Base-by-base conservation (phyloP, 2,888 invertebrate genomes). In the Phorcus lineatus region DNA sequence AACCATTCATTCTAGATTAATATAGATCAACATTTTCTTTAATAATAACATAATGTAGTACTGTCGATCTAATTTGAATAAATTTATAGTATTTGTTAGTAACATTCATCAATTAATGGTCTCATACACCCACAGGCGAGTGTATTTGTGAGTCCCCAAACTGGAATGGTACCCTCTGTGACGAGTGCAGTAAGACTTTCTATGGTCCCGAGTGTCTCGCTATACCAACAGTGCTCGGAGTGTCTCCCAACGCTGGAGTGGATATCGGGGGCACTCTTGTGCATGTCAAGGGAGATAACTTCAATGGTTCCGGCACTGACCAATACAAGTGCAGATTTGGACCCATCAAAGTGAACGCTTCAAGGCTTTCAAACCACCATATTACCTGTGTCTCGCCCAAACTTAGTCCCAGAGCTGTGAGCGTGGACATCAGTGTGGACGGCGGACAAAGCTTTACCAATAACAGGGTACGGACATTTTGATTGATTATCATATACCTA, bases 191-290 rank as follows among this genome's bases (percentile, higher is more conserved):
- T 66, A 74, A 82, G 40, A 81, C 83, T 2, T 87, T 82, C 79
- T 87, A 87, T 28, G 86, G 86, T 9, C 82, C 82, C 3, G 74
- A 79, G 19, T 88, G 88, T 76, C 82, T 86, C 17, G 85, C 86
- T 0, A 76, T 86, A 47, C 75, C 84, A n/a, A 83, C 36, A 19
- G 78, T 83, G 1, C 54, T 80, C 11, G 47, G 79, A 22, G 74
- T 88, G 6, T 36, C 80, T 2, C 88, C 88, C 2, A 76, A 79
- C 57, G 47, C 67, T 22, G 86, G 87, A 2, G 74, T 81, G 0
- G 87, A 86, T 66, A 76, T 75, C 1, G 87, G 87, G n/a, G 83
- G 82, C 13, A 85, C 82, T 9, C 74, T 28, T 11, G 78, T 85
- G 4, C 76, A 78, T 53, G 62, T 84, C 52, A 24, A 47, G 24